These are phyloP conservation scores for Cuniculus paca DNA, from an alignment of 2,797 vertebrate species.

Conservation along the genomic window DNA sequence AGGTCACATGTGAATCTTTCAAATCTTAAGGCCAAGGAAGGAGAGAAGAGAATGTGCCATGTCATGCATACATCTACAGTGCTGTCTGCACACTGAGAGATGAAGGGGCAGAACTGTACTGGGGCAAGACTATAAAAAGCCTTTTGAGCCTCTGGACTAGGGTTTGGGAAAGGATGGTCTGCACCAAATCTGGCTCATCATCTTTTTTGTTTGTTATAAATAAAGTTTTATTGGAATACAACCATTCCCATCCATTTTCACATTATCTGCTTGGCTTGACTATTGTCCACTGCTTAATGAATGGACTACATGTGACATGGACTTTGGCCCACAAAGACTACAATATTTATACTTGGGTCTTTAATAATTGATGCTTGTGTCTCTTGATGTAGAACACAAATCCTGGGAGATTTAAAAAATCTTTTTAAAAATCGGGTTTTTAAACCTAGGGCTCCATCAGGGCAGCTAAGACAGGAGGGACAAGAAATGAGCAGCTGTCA, in stretches of 20 bases:
- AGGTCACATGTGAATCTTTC: background rate
- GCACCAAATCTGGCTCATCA: background rate
- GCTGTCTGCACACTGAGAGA: background rate
- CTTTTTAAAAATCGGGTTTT: background rate
- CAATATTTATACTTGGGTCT: background rate
- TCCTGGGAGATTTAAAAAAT: background rate
- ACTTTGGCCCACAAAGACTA: background rate
- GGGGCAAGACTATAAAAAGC: background rate
- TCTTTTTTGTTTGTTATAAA: background rate
- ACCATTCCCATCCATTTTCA: background rate
- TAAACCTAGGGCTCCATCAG: background rate
- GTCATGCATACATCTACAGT: background rate
- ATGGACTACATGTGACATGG: background rate
- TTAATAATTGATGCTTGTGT: background rate
- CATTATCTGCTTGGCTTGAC: background rate
- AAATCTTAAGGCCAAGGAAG: background rate
- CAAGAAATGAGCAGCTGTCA: background rate
- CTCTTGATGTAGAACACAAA: background rate
- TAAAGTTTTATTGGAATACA: background rate
- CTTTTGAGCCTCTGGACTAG: background rate
- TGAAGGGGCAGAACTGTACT: fast-evolving
- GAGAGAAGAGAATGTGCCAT: background rate
- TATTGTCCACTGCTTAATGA: background rate
- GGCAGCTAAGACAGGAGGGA: background rate
- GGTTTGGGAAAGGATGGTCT: background rate